A percentile compares a stretch with the other conserved stretches of the same genome.
phyloP scores from a whole-genome alignment of 2,113 vertebrate species.

The Aphyosemion australe region DNA sequence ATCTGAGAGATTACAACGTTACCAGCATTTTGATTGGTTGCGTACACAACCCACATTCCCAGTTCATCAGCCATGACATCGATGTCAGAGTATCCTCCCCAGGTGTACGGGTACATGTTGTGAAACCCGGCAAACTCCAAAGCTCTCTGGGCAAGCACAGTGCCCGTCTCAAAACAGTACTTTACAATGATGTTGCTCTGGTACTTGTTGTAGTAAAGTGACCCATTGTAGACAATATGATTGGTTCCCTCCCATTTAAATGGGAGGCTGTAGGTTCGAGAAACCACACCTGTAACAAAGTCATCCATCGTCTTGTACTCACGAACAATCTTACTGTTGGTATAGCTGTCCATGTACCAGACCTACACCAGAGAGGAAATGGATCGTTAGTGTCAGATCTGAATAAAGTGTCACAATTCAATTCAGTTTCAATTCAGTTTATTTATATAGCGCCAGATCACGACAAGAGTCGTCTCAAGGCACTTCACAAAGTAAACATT shows the following conservation, averaged over 20 bases:
- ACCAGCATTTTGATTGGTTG: conserved; percentile 97
- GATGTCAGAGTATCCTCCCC: conserved; percentile 97
- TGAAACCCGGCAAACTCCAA: conserved; percentile 97
- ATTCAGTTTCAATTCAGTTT: too few relatives aligned
- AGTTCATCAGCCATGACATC: conserved; percentile 98
- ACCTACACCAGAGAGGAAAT: conserved; percentile 78
- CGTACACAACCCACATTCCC: conserved; percentile 95
- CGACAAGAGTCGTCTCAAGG: too few relatives aligned
- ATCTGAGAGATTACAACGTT: conserved; percentile 96
- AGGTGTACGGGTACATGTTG: conserved; percentile 97
- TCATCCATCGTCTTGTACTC: conserved; percentile 93
- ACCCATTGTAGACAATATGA: conserved; percentile 96
- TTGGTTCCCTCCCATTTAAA: conserved; percentile 99
- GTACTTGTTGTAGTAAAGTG: conserved; percentile 98
- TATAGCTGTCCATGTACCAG: conserved; percentile 99
- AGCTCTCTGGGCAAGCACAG: conserved; percentile 90
- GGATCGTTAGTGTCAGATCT: neutral
- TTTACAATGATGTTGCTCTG: conserved; percentile 98
- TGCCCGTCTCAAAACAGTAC: conserved; percentile 93
- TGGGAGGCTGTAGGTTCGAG: conserved; percentile 95
- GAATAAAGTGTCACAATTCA: neutral
- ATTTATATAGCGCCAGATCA: too few relatives aligned
- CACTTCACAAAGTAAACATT: too few relatives aligned
- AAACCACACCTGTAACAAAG: conserved; percentile 91
- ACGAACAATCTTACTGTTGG: conserved; percentile 97